Evolutionary conservation across 2,797 vertebrate genomes (phyloP), one percentile per base, ranked within the genome.

Genomic region (Gallirallus australis): DNA sequence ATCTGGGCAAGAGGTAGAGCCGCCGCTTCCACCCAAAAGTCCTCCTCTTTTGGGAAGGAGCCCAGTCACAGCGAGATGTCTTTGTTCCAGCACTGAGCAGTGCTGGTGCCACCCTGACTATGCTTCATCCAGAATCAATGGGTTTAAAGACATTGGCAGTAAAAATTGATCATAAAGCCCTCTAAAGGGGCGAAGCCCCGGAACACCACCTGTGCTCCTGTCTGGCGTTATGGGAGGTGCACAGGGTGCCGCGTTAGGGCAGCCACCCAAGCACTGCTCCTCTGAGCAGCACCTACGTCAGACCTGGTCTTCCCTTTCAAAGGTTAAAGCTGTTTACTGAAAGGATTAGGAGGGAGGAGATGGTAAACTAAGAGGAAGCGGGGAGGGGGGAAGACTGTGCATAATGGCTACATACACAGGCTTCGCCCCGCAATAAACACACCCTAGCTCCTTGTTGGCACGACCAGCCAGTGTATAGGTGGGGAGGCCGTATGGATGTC

Each of bases 271-370:
- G 69, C 30, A 60, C 37, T 35, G 28, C 40, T 94, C 63, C 73
- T 83, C 39, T 2, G 2, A 24, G 39, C 40, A 59, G 78, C 4
- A 4, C 23, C 69, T 39, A 73, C 5, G 8, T 81, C 93, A 85
- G 50, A 70, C 28, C 10, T 0, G 0, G 40, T 81, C 85, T 91
- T 92, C 52, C 73, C 80, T 96, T 84, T 89, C 91, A 92, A 83
- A 95, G 85, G 93, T 93, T 96, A 91, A 89, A 92, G 81, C 71
- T 92, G 87, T 95, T 97, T 96, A 92, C 85, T 16, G 15, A 82
- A 86, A 82, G 88, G 91, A 95, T 92, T 83, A 93, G 9, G 50
- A 92, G 56, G 83, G 76, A 97, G 82, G 81, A 89, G 92, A 45
- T 15, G 19, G 72, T 40, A 75, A 92, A 93, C 42, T 7, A 31